These are phyloP conservation scores for Apotomis turbidana DNA, from an alignment of 2,888 invertebrate genomes.

Conservation along the genomic window DNA sequence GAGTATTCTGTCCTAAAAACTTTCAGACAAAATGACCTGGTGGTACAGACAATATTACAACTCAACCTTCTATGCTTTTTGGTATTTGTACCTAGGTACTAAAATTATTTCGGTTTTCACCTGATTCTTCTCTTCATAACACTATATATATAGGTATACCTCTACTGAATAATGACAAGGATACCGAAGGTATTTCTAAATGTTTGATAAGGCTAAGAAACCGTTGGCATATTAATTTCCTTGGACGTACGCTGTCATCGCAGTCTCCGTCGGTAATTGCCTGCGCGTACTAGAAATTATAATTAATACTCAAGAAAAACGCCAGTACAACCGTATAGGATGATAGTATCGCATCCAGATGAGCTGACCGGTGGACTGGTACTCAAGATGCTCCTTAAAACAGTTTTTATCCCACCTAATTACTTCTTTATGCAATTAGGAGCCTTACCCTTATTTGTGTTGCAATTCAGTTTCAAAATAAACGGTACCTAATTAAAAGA, in stretches of 20 bases:
- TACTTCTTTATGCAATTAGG: conserved; percentile 43
- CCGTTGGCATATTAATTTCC: conserved; percentile 37
- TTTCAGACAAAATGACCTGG: no score
- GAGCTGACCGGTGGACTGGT: conserved; percentile 41
- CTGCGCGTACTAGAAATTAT: conserved; percentile 44
- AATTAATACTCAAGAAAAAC: conserved; percentile 45
- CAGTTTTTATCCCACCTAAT: conserved; percentile 38
- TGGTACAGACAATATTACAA: no score
- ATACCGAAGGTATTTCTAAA: conserved; percentile 6
- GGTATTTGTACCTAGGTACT: no score
- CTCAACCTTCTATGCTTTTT: no score
- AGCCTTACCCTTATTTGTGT: conserved; percentile 31
- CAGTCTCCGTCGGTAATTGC: conserved; percentile 43
- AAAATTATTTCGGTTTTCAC: no score
- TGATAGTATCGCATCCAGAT: conserved; percentile 49
- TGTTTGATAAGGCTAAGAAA: conserved; percentile 16
- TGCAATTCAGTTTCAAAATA: conserved; percentile 30
- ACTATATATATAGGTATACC: neutral
- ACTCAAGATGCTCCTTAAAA: conserved; percentile 31
- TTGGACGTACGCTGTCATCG: conserved; percentile 38
- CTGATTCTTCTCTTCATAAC: no score
- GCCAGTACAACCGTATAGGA: conserved; percentile 43
- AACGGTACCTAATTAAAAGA: conserved; percentile 30
- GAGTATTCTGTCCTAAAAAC: no score
- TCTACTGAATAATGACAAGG: neutral